phyloP scores from a whole-genome alignment of 30 jellyfish, hydroid and myxozoan species.

The Morbakka virulenta region DNA sequence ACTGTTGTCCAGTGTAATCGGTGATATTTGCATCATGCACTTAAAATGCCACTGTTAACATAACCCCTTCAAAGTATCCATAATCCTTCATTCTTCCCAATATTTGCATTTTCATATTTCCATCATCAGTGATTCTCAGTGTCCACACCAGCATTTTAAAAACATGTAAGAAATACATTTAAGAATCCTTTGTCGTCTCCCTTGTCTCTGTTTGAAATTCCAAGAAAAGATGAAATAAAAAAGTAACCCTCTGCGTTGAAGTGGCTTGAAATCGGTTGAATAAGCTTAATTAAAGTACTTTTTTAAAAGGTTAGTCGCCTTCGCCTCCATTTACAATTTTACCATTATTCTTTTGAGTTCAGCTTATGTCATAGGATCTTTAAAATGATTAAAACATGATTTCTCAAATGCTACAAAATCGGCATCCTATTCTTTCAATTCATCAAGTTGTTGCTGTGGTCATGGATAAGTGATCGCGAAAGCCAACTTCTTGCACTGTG shows the following conservation, averaged over 20 bases:
- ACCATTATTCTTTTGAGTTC: slow-evolving; percentile 22
- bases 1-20: too few relatives aligned
- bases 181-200: slow-evolving; percentile 38
- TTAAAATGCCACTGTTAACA: slow-evolving; percentile 20
- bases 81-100: slow-evolving; percentile 20
- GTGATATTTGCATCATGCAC: slow-evolving; percentile 20
- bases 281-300: slow-evolving; percentile 9
- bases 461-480: slow-evolving; percentile 25
- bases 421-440: slow-evolving; percentile 3
- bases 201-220: slow-evolving; percentile 44
- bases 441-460: slow-evolving; percentile 43
- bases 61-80: slow-evolving; percentile 6
- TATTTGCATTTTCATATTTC: slow-evolving; percentile 17
- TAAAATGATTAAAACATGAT: slow-evolving; percentile 14
- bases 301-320: background rate
- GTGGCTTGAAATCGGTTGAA: too few relatives aligned
- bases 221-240: slow-evolving; percentile 38
- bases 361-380: slow-evolving; percentile 43
- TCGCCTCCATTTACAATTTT: slow-evolving; percentile 7
- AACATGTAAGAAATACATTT: slow-evolving; percentile 17
- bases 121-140: background rate
- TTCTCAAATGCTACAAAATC: slow-evolving; percentile 20
- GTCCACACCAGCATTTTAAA: slow-evolving; percentile 1
- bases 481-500: slow-evolving; percentile 55
- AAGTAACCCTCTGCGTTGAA: too few relatives aligned